Evolutionary conservation across 2,113 vertebrate genomes (phyloP).

Genomic region (Tamias sibiricus): DNA sequence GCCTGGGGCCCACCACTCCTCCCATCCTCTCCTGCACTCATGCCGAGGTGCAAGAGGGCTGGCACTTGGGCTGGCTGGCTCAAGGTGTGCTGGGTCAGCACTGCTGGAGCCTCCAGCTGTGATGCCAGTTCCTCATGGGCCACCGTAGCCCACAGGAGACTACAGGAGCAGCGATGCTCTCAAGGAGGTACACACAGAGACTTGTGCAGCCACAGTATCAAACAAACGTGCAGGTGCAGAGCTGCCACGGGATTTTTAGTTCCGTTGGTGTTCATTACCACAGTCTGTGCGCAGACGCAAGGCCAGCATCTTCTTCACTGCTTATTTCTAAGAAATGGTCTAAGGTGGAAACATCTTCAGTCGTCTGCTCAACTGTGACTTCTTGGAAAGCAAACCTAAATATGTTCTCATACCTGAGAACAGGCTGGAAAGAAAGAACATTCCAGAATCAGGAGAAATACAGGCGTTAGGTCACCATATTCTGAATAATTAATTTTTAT

Average conservation of each 20-base stretch:
- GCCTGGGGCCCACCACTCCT: neutral
- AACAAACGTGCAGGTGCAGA: neutral
- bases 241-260: rapidly evolving
- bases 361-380: slow-evolving; percentile 65
- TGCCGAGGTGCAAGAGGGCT: neutral
- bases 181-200: neutral
- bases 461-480: rapidly evolving
- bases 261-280: slow-evolving; percentile 78
- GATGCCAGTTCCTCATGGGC: neutral
- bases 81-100: rapidly evolving
- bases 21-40: rapidly evolving
- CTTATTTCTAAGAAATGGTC: slow-evolving; percentile 71
- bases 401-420: slow-evolving; percentile 75
- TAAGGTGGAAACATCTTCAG: slow-evolving; percentile 77
- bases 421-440: slow-evolving; percentile 74
- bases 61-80: neutral
- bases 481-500: too few species aligned
- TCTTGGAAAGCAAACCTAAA: slow-evolving; percentile 85
- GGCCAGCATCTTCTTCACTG: slow-evolving; percentile 62
- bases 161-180: rapidly evolving
- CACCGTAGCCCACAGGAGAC: neutral
- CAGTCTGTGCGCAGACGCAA: slow-evolving; percentile 59
- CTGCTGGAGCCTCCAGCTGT: neutral
- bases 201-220: neutral
- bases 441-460: neutral